Conservation (phyloP, 1,140 invertebrate genomes). For the Neoseiulus cucumeris region DNA sequence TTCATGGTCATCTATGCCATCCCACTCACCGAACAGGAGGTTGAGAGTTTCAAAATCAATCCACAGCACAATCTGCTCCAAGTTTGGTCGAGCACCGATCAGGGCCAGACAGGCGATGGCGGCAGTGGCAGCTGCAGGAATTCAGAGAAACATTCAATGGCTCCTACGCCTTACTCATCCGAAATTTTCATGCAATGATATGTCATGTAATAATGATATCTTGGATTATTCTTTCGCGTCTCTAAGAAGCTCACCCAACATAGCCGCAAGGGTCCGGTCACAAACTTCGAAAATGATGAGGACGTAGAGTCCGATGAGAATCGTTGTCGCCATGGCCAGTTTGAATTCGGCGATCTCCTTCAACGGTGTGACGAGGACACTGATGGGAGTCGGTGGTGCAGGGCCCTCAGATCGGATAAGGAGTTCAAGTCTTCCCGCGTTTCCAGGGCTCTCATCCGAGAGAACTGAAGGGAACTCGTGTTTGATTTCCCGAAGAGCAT, state of each 20-base stretch:
- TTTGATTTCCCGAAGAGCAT: neutral
- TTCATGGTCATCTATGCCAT: too few relatives aligned
- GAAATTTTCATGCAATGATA: too few relatives aligned
- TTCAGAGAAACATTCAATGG: too few relatives aligned
- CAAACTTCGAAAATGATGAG: conserved; percentile 64
- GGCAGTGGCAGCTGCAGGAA: conserved; percentile 37
- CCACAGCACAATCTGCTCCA: conserved; percentile 56
- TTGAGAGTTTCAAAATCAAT: conserved; percentile 67
- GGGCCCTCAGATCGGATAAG: conserved; percentile 7
- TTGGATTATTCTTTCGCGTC: too few relatives aligned
- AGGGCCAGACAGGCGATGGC: conserved; percentile 50
- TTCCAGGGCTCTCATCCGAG: neutral
- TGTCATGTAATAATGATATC: too few relatives aligned
- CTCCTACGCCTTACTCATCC: too few relatives aligned
- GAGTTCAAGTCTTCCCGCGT: conserved; percentile 11
- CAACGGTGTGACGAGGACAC: conserved; percentile 11
- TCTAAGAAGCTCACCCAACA: conserved; percentile 32
- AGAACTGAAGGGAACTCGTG: neutral
- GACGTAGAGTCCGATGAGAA: conserved; percentile 52
- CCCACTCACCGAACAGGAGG: conserved; percentile 41
- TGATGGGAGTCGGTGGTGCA: conserved; percentile 10
- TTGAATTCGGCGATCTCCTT: conserved; percentile 30
- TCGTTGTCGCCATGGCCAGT: conserved; percentile 46
- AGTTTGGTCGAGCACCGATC: conserved; percentile 47
- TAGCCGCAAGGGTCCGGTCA: conserved; percentile 56